Percentiles rank a stretch among this genome's conserved stretches.
Evolutionary conservation across 2,113 vertebrate species (phyloP).

Genomic region (Pangasianodon gigas): DNA sequence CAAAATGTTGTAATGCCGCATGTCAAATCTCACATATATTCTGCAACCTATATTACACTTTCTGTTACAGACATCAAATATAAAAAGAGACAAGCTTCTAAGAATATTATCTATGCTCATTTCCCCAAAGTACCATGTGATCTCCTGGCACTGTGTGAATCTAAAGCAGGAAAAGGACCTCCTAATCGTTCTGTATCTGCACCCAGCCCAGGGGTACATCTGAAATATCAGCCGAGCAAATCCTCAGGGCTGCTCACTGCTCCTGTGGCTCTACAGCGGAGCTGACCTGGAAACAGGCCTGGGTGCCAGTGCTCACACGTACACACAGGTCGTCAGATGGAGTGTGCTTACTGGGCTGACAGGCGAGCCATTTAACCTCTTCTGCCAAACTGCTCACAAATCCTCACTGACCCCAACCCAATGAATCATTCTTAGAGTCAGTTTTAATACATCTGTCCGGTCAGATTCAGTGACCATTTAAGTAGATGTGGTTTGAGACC

Average conservation of each 20-base stretch:
- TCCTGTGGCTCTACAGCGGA: constrained; percentile 49
- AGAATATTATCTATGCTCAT: constrained; percentile 5
- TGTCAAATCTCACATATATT: not conserved
- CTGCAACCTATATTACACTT: not conserved
- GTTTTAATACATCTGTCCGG: constrained; percentile 29
- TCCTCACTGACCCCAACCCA: constrained; percentile 8
- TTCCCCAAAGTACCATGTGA: not conserved
- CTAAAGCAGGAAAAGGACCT: constrained; percentile 15
- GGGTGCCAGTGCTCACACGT: constrained; percentile 20
- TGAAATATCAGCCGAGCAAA: constrained; percentile 62
- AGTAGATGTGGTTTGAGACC: constrained; percentile 40
- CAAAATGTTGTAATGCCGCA: not conserved
- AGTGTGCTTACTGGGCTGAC: constrained; percentile 23
- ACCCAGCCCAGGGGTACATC: constrained; percentile 66
- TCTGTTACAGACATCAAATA: not conserved
- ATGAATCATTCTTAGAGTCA: constrained; percentile 17
- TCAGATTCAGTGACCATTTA: constrained; percentile 22
- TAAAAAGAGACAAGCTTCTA: not conserved
- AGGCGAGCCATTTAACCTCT: constrained; percentile 14
- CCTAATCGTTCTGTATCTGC: constrained; percentile 37
- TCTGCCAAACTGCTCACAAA: constrained; percentile 31
- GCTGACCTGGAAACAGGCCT: constrained; percentile 73
- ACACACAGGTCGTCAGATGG: constrained; percentile 50
- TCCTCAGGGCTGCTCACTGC: constrained; percentile 34
- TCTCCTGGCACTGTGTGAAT: not conserved